A percentile compares a stretch with the other conserved stretches of the same genome.
These are phyloP conservation scores for Melanostigma gelatinosum DNA, from an alignment of 2,113 vertebrate genomes.

Conservation along the genomic window DNA sequence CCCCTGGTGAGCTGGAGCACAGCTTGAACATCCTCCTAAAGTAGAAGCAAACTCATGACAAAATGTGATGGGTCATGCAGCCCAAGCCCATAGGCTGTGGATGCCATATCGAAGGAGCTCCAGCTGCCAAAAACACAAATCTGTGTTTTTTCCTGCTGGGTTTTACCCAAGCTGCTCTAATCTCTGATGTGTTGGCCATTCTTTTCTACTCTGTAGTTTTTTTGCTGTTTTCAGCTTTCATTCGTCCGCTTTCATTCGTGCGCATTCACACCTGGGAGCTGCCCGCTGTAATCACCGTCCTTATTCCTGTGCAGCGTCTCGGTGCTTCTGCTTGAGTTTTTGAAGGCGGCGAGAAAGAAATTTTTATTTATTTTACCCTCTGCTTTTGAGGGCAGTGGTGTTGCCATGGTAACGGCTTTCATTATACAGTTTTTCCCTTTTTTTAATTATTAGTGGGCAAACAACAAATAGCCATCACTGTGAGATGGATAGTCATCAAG, in stretches of 20 bases:
- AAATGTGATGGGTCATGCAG: conserved; percentile 23
- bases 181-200: conserved; percentile 3
- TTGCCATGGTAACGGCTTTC: conserved; percentile 53
- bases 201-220: background rate
- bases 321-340: background rate
- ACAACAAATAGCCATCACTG: background rate
- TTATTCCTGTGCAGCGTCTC: conserved; percentile 14
- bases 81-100: background rate
- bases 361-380: background rate
- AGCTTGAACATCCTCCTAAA: conserved; percentile 18
- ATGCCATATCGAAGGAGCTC: background rate
- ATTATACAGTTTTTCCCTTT: background rate
- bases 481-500: background rate
- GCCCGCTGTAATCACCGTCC: conserved; percentile 47
- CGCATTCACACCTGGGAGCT: conserved; percentile 47
- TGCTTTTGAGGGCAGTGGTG: conserved; percentile 26
- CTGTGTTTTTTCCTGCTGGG: background rate
- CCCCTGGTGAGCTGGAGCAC: background rate
- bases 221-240: background rate
- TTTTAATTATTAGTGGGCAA: background rate
- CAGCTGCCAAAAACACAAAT: background rate
- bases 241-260: background rate
- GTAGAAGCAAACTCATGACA: background rate
- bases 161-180: conserved; percentile 22
- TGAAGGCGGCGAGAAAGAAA: conserved; percentile 7